Conservation (phyloP, 2,888 invertebrate genomes). For the Ptilodon capucinus region DNA sequence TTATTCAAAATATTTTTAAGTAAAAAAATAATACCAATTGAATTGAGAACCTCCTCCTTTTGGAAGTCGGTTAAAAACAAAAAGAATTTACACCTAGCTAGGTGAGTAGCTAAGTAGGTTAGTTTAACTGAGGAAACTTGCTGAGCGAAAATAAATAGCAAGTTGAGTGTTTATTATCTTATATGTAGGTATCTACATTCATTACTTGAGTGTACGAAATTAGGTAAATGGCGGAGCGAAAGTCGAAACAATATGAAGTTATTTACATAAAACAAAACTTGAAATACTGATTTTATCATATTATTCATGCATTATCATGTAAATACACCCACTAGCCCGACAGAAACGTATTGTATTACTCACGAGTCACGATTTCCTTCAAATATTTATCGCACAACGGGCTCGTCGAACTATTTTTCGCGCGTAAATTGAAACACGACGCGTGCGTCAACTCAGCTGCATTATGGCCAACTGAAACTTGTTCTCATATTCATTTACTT, state of each 20-base stretch:
- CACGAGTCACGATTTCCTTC: background rate
- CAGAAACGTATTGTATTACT: background rate
- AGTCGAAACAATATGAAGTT: background rate
- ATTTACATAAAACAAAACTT: background rate
- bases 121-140: too few species aligned
- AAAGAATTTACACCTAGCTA: too few species aligned
- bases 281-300: background rate
- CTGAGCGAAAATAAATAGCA: too few species aligned
- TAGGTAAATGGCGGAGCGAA: background rate
- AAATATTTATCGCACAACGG: background rate
- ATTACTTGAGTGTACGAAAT: too few species aligned
- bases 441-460: background rate
- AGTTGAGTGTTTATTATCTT: too few species aligned
- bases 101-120: too few species aligned
- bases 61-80: too few species aligned
- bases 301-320: background rate
- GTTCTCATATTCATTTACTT: background rate
- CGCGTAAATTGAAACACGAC: background rate
- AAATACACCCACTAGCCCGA: background rate
- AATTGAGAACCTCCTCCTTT: too few species aligned
- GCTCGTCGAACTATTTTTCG: background rate
- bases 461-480: background rate
- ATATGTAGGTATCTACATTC: too few species aligned
- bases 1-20: too few species aligned
- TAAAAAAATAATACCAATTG: too few species aligned